Conservation (phyloP, 2,113 vertebrate species). For the Sminthopsis crassicaudata region DNA sequence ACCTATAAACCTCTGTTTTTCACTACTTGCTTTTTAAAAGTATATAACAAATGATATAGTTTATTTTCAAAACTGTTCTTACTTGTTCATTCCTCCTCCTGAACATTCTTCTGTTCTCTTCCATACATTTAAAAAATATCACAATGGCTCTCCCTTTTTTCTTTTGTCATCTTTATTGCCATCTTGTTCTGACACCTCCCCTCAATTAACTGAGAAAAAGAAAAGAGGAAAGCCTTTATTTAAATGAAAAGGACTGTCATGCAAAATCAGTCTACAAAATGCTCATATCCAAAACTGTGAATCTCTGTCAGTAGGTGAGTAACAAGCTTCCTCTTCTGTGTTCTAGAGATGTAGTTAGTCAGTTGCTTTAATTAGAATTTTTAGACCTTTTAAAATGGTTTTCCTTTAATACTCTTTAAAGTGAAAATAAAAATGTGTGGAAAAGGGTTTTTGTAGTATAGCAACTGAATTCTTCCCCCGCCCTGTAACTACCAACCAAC, state of each 20-base stretch:
- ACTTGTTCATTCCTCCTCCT: neutral
- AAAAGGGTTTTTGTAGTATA: neutral
- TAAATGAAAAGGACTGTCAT: neutral
- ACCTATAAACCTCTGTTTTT: neutral
- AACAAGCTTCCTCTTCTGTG: neutral
- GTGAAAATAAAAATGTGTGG: neutral
- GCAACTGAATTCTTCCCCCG: neutral
- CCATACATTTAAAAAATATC: neutral
- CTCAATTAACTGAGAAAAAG: neutral
- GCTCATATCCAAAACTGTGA: neutral
- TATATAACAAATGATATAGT: neutral
- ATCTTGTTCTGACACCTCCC: neutral
- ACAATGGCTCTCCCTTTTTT: neutral
- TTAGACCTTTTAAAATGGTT: neutral
- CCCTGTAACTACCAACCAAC: neutral
- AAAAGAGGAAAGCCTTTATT: neutral
- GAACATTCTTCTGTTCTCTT: neutral
- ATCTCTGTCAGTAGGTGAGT: neutral
- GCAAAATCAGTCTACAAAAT: neutral
- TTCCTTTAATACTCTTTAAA: neutral
- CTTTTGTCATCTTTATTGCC: neutral
- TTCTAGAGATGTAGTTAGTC: neutral
- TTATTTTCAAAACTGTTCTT: neutral
- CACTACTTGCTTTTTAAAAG: neutral
- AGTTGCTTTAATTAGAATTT: neutral